Base-by-base conservation (phyloP, 2,113 vertebrate species). In the Sinocyclocheilus grahami region DNA sequence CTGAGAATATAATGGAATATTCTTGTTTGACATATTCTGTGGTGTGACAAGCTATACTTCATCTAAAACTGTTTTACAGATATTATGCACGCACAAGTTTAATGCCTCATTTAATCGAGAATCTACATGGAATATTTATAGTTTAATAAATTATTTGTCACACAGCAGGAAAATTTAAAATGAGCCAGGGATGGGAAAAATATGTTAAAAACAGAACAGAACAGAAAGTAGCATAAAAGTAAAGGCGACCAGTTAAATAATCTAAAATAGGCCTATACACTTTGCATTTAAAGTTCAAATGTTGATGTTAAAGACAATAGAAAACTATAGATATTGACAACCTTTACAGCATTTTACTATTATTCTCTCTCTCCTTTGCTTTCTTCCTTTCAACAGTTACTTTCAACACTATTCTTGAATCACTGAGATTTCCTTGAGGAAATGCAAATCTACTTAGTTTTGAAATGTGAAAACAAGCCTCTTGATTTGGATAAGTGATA, bases 401-500 rank as follows among this genome's bases (percentile, higher is more conserved):
- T 67, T 67, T 65, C 2, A 69, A 69, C 30, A 33, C 30, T 69
- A 33, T 37, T 30, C 16, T 37, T 71, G 7, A 71, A 9, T 37
- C 30, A 37, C 67, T 37, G 67, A 71, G 20, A 71, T 37, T 20
- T 71, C 30, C 78, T 60, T 39, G 27, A 62, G 46, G 10, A 48
- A 48, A 11, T 48, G 4, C 53, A 60, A n/a, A 39, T 60, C 30
- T n/a, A 37, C 33, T 62, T 39, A 1, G 2, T n/a, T 79, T 60
- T 79, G 10, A 79, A 62, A 62, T 62, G 55, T 80, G 78, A 62
- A 80, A 80, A 37, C 55, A 62, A 62, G 60, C 20, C 55, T 33
- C 27, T 20, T 78, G 76, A 78, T 55, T 58, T 78, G 48, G 51
- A 80, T 24, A 80, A 62, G 55, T 80, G 55, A 39, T 79, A 62